These are phyloP conservation scores for Boloria selene DNA, from an alignment of 2,888 invertebrate genomes.

Conservation along the genomic window DNA sequence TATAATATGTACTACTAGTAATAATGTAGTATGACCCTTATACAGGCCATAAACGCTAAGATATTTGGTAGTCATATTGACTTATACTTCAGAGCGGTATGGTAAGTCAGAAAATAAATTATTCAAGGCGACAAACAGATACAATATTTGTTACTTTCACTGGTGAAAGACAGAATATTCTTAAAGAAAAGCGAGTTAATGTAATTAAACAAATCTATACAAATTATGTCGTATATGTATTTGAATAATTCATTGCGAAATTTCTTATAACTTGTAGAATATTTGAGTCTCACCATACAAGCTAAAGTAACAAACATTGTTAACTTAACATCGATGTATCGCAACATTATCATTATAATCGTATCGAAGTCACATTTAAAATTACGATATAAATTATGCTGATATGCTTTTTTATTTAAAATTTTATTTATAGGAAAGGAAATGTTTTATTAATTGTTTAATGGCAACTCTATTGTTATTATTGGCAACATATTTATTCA, in stretches of 20 bases:
- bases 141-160: constrained; percentile 35
- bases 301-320: constrained; percentile 16
- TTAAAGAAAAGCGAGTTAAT: background rate
- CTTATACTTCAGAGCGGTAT: background rate
- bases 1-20: too few relatives aligned
- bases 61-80: too few relatives aligned
- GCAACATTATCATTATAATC: background rate
- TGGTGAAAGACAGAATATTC: background rate
- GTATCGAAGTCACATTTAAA: constrained; percentile 17
- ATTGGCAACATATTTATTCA: too few relatives aligned
- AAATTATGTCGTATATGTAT: background rate
- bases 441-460: too few relatives aligned
- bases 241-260: background rate
- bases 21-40: too few relatives aligned
- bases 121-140: constrained; percentile 32
- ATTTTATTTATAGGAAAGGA: too few relatives aligned
- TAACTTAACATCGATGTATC: constrained; percentile 18
- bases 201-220: background rate
- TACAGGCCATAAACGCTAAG: too few relatives aligned
- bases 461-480: too few relatives aligned
- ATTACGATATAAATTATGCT: background rate
- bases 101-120: constrained; percentile 2
- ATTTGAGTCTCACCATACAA: background rate
- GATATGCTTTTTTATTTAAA: background rate
- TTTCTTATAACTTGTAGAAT: background rate